These are phyloP conservation scores for Tamandua tetradactyla DNA, from an alignment of 2,797 vertebrate genomes.

Conservation along the genomic window DNA sequence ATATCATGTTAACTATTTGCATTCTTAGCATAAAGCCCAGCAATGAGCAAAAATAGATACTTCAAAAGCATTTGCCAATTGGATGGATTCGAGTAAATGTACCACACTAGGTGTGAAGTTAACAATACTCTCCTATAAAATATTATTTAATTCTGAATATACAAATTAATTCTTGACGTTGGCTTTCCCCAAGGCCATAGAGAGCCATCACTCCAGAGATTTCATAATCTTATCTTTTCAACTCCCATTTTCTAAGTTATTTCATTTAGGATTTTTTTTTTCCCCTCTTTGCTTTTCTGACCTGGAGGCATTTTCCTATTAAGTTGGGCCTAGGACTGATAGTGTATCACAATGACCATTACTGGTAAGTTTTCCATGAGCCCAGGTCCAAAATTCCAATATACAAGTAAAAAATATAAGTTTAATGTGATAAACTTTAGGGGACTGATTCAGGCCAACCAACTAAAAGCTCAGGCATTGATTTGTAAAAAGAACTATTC, in stretches of 20 bases:
- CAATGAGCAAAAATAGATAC: not conserved
- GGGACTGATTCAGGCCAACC: not conserved
- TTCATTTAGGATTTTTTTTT: not conserved
- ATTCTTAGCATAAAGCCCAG: not conserved
- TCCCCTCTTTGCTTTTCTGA: not conserved
- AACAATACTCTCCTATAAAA: not conserved
- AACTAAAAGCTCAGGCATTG: not conserved
- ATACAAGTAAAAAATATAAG: not conserved
- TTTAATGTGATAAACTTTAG: not conserved
- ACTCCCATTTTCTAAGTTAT: not conserved
- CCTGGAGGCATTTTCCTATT: not conserved
- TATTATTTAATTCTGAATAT: not conserved
- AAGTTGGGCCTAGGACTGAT: not conserved
- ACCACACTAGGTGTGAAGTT: not conserved
- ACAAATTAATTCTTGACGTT: not conserved
- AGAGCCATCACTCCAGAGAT: not conserved
- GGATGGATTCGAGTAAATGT: slow-evolving; percentile 29
- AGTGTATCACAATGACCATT: not conserved
- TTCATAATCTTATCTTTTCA: not conserved
- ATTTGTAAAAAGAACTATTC: not conserved
- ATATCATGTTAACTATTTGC: slow-evolving; percentile 5
- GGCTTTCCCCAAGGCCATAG: not conserved
- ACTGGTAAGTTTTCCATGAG: not conserved
- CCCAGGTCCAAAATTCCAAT: not conserved
- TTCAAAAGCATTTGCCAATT: slow-evolving; percentile 1